Evolutionary conservation across 2,888 invertebrate genomes (phyloP).

Genomic region (Agrochola lota): DNA sequence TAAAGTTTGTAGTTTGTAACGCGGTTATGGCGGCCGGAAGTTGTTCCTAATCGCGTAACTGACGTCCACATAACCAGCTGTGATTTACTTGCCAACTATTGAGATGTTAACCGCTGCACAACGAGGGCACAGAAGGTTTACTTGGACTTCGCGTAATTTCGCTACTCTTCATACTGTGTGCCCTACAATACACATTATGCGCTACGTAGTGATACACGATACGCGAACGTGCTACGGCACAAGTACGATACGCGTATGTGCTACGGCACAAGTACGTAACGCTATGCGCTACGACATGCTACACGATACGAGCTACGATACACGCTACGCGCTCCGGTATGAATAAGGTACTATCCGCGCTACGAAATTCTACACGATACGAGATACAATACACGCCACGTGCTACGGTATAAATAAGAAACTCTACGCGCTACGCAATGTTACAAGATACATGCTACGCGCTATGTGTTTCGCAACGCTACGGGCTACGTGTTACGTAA

Average conservation of each 20-base stretch:
- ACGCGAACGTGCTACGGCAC: background rate
- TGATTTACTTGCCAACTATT: conserved; percentile 56
- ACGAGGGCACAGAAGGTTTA: conserved; percentile 4
- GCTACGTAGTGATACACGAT: background rate
- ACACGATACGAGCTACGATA: too few relatives aligned
- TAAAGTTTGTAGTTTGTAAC: conserved; percentile 77
- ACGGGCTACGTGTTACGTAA: background rate
- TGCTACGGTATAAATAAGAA: background rate
- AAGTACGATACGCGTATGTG: background rate
- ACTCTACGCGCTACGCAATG: too few relatives aligned
- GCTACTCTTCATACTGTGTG: background rate
- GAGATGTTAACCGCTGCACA: conserved; percentile 17
- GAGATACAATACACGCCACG: background rate
- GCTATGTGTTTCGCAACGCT: background rate
- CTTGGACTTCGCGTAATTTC: background rate
- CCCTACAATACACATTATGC: background rate
- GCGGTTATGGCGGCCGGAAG: conserved; percentile 62
- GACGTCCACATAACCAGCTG: conserved; percentile 43
- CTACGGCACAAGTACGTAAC: background rate
- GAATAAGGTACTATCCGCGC: too few relatives aligned
- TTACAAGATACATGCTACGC: background rate
- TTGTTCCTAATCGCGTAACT: conserved; percentile 52
- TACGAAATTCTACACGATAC: background rate
- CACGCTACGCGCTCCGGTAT: too few relatives aligned
- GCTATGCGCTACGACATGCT: too few relatives aligned